Base-by-base conservation (phyloP, 1,140 invertebrate species). In the Latrodectus geometricus region DNA sequence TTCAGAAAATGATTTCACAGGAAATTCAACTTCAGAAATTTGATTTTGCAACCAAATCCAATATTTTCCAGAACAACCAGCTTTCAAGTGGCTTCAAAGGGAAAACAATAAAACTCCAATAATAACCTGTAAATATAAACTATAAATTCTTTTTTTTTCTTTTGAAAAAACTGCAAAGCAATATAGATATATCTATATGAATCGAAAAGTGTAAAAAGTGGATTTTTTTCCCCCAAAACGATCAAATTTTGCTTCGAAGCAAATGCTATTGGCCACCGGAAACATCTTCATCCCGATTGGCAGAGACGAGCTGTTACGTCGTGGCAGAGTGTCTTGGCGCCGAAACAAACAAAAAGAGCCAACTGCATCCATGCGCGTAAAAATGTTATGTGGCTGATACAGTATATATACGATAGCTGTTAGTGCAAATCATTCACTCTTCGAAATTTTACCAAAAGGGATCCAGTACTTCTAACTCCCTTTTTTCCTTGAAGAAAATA, bases 321-420 rank as follows among this genome's bases (percentile, higher is more conserved):
- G 76, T 78, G 76, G 61, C 76, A 68, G 61, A 48, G 61, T 68
- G 76, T 78, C 52, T 78, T 78, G 76, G 76, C 76, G 76, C 76
- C 76, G 76, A 78, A 76, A 78, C 61, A n/a, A 78, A 78, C 56
- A 78, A 78, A 78, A 78, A 78, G 76, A 78, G 76, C 76, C 74
- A 76, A 76, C n/a, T 15, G 74, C 74, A 54, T 20, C 74, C 52
- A 54, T 50, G 50, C 50, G 50, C 23, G 76, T 50, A 78, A 78
- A 78, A 78, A 78, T 78, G 56, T 52, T 56, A 65, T 66, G 74
- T 21, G 74, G 74, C 76, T 65, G 4, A 54, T 9, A 15, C 14
- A 14, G 35, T 78, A 78, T 78, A 78, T 78, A 78, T 78, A n/a
- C 35, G 61, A 78, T 61, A 68, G 15, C 9, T 14, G 15, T 68